Evolutionary conservation across 2,797 vertebrate genomes (phyloP).

Genomic region (Valencia hispanica): DNA sequence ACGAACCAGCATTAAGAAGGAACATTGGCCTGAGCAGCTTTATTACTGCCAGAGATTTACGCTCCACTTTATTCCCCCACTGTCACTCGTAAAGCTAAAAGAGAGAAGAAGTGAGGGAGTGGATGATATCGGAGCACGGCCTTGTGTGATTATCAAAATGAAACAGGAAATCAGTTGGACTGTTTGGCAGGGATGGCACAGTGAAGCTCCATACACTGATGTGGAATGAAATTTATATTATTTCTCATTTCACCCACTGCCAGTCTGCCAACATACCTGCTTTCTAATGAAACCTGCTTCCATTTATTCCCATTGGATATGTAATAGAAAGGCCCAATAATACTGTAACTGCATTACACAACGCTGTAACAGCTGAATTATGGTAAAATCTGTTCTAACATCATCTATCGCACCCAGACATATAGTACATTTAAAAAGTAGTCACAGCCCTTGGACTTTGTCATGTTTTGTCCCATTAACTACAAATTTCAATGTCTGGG

Average conservation of each 20-base stretch:
- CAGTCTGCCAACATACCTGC: slow-evolving; percentile 10
- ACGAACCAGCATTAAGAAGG: slow-evolving; percentile 73
- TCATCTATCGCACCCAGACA: slow-evolving; percentile 33
- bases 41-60: slow-evolving; percentile 83
- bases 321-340: slow-evolving; percentile 5
- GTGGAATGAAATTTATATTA: slow-evolving; percentile 54
- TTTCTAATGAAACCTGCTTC: slow-evolving; percentile 16
- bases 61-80: slow-evolving; percentile 77
- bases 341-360: slow-evolving; percentile 21
- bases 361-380: slow-evolving; percentile 22
- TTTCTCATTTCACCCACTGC: slow-evolving; percentile 69
- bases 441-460: background rate
- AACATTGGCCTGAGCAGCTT: slow-evolving; percentile 80
- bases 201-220: slow-evolving; percentile 72
- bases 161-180: slow-evolving; percentile 80
- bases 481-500: background rate
- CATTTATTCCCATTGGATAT: slow-evolving; percentile 7
- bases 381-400: slow-evolving; percentile 36
- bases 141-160: slow-evolving; percentile 78
- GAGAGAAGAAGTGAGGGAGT: slow-evolving; percentile 69
- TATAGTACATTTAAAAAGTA: background rate
- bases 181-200: slow-evolving; percentile 68
- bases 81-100: slow-evolving; percentile 80
- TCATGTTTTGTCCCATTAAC: background rate
- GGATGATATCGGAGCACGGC: slow-evolving; percentile 70